These are phyloP conservation scores for Metallyticus violacea DNA, from an alignment of 2,888 invertebrate genomes.

Conservation along the genomic window DNA sequence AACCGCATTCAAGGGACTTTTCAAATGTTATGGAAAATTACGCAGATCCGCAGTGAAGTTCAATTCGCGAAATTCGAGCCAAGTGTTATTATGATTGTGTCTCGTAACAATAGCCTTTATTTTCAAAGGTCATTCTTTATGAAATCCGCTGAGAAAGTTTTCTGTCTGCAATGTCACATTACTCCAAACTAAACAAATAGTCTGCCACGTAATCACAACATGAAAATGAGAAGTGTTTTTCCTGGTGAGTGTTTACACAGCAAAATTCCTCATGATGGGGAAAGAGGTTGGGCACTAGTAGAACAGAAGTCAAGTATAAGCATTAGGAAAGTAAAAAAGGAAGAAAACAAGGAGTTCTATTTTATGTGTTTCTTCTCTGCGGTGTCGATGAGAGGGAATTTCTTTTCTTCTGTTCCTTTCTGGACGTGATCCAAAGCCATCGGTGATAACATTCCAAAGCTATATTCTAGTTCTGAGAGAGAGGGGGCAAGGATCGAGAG, in stretches of 20 bases:
- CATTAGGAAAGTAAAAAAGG: neutral
- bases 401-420: neutral
- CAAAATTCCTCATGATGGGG: too few relatives aligned
- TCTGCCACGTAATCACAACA: neutral
- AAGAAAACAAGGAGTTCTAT: neutral
- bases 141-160: neutral
- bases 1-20: too few relatives aligned
- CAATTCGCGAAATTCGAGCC: too few relatives aligned
- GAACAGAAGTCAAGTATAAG: neutral
- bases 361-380: neutral
- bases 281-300: neutral
- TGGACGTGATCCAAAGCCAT: neutral
- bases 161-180: too few relatives aligned
- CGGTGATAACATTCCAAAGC: neutral
- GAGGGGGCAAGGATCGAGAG: too few relatives aligned
- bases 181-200: neutral
- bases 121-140: neutral
- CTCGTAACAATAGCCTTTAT: too few relatives aligned
- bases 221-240: neutral
- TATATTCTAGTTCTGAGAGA: too few relatives aligned
- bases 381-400: neutral
- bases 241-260: neutral
- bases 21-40: too few relatives aligned
- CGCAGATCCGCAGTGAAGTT: too few relatives aligned
- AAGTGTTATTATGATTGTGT: too few relatives aligned